Percentiles rank a stretch among this genome's conserved stretches.
Evolutionary conservation across 2,888 invertebrate species (phyloP).

Genomic region (Leptinotarsa haldemani): DNA sequence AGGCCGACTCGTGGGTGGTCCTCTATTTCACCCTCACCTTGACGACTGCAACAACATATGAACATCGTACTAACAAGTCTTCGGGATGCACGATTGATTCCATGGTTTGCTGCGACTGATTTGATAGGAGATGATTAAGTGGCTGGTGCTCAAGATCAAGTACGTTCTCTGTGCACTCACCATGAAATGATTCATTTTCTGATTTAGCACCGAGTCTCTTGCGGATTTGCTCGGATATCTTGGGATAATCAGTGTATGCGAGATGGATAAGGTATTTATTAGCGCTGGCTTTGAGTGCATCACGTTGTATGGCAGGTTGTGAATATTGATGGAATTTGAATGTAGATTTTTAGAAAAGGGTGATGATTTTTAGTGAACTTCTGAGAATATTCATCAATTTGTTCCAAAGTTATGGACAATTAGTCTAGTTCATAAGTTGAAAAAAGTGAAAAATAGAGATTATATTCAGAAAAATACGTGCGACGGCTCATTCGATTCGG

Average conservation of each 20-base stretch:
- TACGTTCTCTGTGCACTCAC: conserved; percentile 3
- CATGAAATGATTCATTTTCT: conserved; percentile 21
- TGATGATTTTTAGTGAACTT: too few species aligned
- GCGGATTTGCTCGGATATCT: conserved; percentile 3
- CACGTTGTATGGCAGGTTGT: neutral
- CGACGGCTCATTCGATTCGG: too few species aligned
- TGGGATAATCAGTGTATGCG: neutral
- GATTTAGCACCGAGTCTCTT: conserved; percentile 4
- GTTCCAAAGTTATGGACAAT: too few species aligned
- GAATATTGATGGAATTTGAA: too few species aligned
- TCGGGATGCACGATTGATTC: conserved; percentile 59
- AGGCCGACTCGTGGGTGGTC: conserved; percentile 57
- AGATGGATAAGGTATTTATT: neutral
- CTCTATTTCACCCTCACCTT: conserved; percentile 54
- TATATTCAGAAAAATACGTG: too few species aligned
- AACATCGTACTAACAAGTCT: conserved; percentile 58
- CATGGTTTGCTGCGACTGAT: conserved; percentile 50
- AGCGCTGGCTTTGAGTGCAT: neutral
- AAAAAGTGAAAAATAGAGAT: too few species aligned
- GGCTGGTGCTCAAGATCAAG: conserved; percentile 23
- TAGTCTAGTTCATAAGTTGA: too few species aligned
- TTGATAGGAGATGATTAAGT: conserved; percentile 44
- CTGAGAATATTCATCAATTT: too few species aligned
- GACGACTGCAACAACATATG: conserved; percentile 57
- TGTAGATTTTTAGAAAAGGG: too few species aligned